Percentiles rank a stretch among this genome's conserved stretches.
Evolutionary conservation across 2,888 invertebrate species (phyloP).

Genomic region (Troides oblongomaculatus): DNA sequence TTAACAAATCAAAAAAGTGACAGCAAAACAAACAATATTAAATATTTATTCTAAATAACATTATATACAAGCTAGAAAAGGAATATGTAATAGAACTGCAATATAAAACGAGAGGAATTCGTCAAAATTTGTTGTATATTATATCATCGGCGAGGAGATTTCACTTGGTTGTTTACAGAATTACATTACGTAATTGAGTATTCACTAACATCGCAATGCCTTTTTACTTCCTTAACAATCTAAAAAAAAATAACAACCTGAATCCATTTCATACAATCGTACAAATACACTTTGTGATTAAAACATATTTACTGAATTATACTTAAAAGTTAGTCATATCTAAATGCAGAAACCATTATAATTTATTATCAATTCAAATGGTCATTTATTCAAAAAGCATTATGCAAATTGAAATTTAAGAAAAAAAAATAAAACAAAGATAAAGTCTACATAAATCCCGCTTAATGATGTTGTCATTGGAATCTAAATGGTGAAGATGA

Average conservation of each 20-base stretch:
- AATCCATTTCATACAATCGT: background rate
- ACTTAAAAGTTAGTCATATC: background rate
- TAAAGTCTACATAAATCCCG: constrained; percentile 5
- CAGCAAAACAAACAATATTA: background rate
- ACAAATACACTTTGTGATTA: background rate
- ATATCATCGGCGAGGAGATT: constrained; percentile 64
- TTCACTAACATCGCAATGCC: constrained; percentile 50
- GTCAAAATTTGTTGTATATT: constrained; percentile 45
- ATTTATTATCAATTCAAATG: constrained; percentile 21
- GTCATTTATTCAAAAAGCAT: constrained; percentile 14
- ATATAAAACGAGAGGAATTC: constrained; percentile 7
- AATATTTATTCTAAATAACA: background rate
- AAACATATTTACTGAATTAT: background rate
- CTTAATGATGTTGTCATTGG: constrained; percentile 10
- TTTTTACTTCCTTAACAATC: constrained; percentile 53
- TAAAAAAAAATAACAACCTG: constrained; percentile 25
- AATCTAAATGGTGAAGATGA: constrained; percentile 8
- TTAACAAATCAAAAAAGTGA: background rate
- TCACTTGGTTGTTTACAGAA: constrained; percentile 74
- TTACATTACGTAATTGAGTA: constrained; percentile 63
- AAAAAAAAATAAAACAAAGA: constrained; percentile 9
- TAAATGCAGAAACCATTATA: constrained; percentile 20
- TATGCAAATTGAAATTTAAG: constrained; percentile 12
- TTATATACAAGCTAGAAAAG: background rate
- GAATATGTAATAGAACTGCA: background rate